Evolutionary conservation across 2,113 vertebrate species (phyloP).

Genomic region (Helogale parvula): DNA sequence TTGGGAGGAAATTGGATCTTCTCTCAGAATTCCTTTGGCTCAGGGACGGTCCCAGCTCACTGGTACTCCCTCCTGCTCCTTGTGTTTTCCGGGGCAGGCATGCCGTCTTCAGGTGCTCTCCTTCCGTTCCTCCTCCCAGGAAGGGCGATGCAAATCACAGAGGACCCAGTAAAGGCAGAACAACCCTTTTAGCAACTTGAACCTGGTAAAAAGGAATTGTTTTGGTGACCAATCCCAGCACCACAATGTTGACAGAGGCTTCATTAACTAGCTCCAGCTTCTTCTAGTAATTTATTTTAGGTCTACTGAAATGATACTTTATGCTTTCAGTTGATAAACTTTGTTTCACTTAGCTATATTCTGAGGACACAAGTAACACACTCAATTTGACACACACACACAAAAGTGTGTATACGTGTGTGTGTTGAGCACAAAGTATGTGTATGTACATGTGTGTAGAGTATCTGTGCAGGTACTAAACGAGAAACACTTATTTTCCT

Average conservation of each 20-base stretch:
- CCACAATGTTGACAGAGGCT: neutral
- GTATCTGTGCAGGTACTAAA: neutral
- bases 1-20: neutral
- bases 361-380: neutral
- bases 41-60: neutral
- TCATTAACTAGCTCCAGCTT: neutral
- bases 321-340: neutral
- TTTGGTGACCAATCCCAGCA: neutral
- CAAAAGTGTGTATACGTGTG: accelerated
- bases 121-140: neutral
- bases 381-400: neutral
- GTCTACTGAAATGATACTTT: neutral
- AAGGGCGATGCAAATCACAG: neutral
- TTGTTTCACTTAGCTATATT: neutral
- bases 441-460: neutral
- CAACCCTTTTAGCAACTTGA: neutral
- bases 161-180: neutral
- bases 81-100: neutral
- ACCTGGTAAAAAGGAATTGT: neutral
- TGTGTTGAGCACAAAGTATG: neutral
- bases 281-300: neutral
- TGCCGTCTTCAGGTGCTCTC: neutral
- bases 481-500: neutral
- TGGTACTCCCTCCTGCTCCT: neutral
- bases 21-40: neutral